These are phyloP conservation scores for Gobionotothen gibberifrons DNA, from an alignment of 2,797 vertebrate species.

Conservation along the genomic window DNA sequence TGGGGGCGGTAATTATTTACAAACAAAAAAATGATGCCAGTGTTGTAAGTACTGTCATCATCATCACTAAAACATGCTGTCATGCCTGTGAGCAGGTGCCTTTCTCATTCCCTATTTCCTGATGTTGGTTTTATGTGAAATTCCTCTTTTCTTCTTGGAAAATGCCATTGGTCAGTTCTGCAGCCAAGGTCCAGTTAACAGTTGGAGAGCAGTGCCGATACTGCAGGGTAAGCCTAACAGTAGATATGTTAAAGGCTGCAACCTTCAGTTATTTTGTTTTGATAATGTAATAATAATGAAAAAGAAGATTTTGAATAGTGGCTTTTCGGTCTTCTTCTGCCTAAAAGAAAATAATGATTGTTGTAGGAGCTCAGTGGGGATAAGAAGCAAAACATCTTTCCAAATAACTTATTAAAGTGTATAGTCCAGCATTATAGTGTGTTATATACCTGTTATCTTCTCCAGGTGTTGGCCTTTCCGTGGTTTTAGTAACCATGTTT, in stretches of 20 bases:
- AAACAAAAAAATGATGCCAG: background rate
- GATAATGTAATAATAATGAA: background rate
- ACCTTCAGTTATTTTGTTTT: too few relatives aligned
- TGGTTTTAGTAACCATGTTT: constrained; percentile 88
- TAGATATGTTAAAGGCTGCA: background rate
- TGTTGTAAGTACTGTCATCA: background rate
- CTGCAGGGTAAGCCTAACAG: constrained; percentile 77
- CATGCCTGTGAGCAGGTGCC: constrained; percentile 67
- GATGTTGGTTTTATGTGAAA: constrained; percentile 80
- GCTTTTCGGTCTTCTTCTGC: too few relatives aligned
- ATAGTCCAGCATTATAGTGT: too few relatives aligned
- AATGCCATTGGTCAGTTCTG: constrained; percentile 84
- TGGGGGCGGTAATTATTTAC: constrained; percentile 88
- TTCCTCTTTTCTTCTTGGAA: constrained; percentile 85
- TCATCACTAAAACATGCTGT: background rate
- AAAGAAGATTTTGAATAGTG: too few relatives aligned
- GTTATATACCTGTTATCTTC: constrained; percentile 3
- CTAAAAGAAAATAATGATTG: too few relatives aligned
- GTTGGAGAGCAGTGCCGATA: constrained; percentile 82
- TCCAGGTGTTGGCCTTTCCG: constrained; percentile 92
- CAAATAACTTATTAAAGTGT: too few relatives aligned
- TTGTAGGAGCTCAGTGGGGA: too few relatives aligned
- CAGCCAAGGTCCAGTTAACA: constrained; percentile 84
- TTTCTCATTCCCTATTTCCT: constrained; percentile 83
- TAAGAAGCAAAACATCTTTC: too few relatives aligned